phyloP scores from a whole-genome alignment of 2,888 invertebrate species.

The Cheilosia vulpina region DNA sequence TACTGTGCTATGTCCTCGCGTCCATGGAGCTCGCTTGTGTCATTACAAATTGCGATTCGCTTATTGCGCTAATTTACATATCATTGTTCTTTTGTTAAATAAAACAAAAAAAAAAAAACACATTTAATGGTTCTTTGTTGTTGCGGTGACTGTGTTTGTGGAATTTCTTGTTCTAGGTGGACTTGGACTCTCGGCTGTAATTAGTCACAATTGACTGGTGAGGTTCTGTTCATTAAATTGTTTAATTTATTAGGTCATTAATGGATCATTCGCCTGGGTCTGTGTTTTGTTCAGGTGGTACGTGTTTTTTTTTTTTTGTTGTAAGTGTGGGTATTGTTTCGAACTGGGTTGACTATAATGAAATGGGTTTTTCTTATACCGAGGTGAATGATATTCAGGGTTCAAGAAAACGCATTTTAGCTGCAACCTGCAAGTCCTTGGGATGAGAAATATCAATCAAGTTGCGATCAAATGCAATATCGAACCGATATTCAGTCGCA shows the following conservation, averaged over 20 bases:
- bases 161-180: slow-evolving; percentile 55
- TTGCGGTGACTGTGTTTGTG: slow-evolving; percentile 26
- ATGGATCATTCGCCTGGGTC: slow-evolving; percentile 59
- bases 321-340: neutral
- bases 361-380: too few relatives aligned
- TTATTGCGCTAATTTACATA: slow-evolving; percentile 75
- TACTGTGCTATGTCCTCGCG: slow-evolving; percentile 2
- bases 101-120: slow-evolving; percentile 15
- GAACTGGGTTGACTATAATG: too few relatives aligned
- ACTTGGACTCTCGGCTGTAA: slow-evolving; percentile 35
- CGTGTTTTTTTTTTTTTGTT: neutral
- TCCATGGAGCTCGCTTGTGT: slow-evolving; percentile 41
- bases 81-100: slow-evolving; percentile 54
- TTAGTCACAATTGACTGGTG: slow-evolving; percentile 74
- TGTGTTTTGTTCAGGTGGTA: slow-evolving; percentile 24
- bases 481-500: too few relatives aligned
- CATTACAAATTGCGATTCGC: slow-evolving; percentile 74
- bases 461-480: too few relatives aligned
- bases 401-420: too few relatives aligned
- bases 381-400: too few relatives aligned
- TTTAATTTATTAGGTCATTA: slow-evolving; percentile 70
- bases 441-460: too few relatives aligned
- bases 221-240: slow-evolving; percentile 68
- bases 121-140: slow-evolving; percentile 46
- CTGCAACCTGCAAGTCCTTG: too few relatives aligned